phyloP scores from a whole-genome alignment of 2,888 invertebrate genomes.

The Melieria picta region DNA sequence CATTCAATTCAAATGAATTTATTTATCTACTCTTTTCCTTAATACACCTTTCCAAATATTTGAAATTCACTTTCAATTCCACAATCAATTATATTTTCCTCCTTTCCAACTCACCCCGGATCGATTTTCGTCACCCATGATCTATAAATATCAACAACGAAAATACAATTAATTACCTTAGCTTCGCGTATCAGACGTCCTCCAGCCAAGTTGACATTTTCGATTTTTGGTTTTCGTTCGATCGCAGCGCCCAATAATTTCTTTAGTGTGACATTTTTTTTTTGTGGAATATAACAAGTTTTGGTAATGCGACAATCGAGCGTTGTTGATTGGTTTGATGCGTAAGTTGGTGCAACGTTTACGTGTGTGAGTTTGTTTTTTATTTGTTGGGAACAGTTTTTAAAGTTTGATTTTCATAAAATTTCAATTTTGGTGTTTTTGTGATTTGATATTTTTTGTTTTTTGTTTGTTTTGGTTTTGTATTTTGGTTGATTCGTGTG shows the following conservation, averaged over 20 bases:
- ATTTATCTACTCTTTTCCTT: too few species aligned
- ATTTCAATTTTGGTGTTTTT: too few species aligned
- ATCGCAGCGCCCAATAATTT: slow-evolving; percentile 91
- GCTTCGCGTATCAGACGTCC: slow-evolving; percentile 96
- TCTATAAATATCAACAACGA: slow-evolving; percentile 4
- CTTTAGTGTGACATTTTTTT: slow-evolving; percentile 67
- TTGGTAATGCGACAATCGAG: too few species aligned
- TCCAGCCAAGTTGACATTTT: slow-evolving; percentile 94
- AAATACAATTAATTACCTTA: slow-evolving; percentile 77
- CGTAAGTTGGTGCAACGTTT: slow-evolving; percentile 22
- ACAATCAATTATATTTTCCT: too few species aligned
- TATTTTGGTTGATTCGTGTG: slow-evolving; percentile 47
- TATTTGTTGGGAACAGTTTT: slow-evolving; percentile 44
- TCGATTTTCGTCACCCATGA: background rate
- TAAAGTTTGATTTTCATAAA: too few species aligned
- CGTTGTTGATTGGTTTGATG: slow-evolving; percentile 41
- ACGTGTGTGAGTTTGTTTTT: slow-evolving; percentile 48
- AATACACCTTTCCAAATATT: too few species aligned
- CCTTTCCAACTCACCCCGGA: too few species aligned
- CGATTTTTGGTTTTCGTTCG: slow-evolving; percentile 93
- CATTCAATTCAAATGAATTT: too few species aligned
- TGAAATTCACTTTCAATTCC: too few species aligned
- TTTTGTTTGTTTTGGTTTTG: slow-evolving; percentile 39
- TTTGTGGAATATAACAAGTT: slow-evolving; percentile 10
- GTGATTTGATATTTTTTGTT: slow-evolving; percentile 34